Evolutionary conservation across 1,140 invertebrate species (phyloP).

Genomic region (Drosophila pectinifera): DNA sequence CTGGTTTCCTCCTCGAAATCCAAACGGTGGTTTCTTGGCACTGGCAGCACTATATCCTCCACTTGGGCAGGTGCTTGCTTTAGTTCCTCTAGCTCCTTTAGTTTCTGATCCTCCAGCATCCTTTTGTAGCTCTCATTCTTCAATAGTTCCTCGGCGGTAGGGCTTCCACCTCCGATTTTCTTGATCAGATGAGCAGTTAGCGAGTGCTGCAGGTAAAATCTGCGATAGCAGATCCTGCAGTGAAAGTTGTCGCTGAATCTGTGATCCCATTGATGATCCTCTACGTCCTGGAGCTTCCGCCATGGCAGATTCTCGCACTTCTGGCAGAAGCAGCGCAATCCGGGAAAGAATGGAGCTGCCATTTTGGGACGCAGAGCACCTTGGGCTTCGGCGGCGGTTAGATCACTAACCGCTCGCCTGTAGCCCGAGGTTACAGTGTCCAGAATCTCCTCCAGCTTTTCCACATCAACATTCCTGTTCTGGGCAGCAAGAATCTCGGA

Average conservation of each 20-base stretch:
- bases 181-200: slow-evolving; percentile 26
- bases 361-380: slow-evolving; percentile 18
- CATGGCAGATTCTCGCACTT: slow-evolving; percentile 33
- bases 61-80: background rate
- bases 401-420: slow-evolving; percentile 16
- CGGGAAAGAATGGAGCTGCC: background rate
- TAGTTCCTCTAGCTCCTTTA: background rate
- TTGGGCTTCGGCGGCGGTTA: background rate
- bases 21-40: background rate
- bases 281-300: slow-evolving; percentile 26
- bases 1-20: slow-evolving; percentile 9
- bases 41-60: slow-evolving; percentile 18
- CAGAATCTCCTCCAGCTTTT: slow-evolving; percentile 25
- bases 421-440: slow-evolving; percentile 51
- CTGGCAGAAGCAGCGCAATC: slow-evolving; percentile 33
- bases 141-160: background rate
- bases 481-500: background rate
- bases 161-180: background rate
- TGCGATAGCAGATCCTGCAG: slow-evolving; percentile 41
- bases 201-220: slow-evolving; percentile 50
- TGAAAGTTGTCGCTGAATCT: slow-evolving; percentile 39
- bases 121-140: slow-evolving; percentile 32
- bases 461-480: background rate
- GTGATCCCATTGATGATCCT: slow-evolving; percentile 35
- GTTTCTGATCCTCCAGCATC: slow-evolving; percentile 4